Evolutionary conservation across 2,888 invertebrate species (phyloP).

Genomic region (Lordiphosa andalusiaca): DNA sequence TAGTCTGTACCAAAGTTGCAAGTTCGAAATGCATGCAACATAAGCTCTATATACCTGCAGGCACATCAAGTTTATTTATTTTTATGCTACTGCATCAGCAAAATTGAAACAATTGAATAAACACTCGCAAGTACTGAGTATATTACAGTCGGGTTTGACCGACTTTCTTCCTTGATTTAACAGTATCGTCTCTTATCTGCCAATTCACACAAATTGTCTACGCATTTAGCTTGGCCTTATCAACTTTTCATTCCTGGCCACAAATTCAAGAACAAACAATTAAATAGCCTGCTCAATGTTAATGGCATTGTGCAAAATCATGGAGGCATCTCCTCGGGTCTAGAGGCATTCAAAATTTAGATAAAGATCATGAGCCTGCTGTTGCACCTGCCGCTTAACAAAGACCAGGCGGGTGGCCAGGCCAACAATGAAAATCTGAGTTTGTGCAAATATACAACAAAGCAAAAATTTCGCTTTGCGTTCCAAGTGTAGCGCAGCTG

Average conservation of each 20-base stretch:
- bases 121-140: no score
- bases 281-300: constrained; percentile 21
- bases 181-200: neutral
- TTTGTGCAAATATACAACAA: constrained; percentile 35
- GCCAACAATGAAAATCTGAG: constrained; percentile 9
- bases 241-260: constrained; percentile 1
- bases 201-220: constrained; percentile 19
- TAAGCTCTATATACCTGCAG: no score
- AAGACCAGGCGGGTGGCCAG: constrained; percentile 46
- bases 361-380: constrained; percentile 43
- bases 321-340: constrained; percentile 23
- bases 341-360: constrained; percentile 15
- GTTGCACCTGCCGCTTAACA: constrained; percentile 57
- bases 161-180: no score
- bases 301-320: constrained; percentile 59
- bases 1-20: no score
- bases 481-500: constrained; percentile 49
- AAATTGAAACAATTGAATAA: no score
- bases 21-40: no score
- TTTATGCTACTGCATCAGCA: no score
- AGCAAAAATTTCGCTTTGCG: constrained; percentile 18
- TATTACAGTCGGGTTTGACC: no score
- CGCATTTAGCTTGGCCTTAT: constrained; percentile 13
- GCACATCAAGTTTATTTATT: no score
- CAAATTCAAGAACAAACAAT: constrained; percentile 5